Evolutionary conservation across 1,140 invertebrate genomes (phyloP).

Genomic region (Drosophila neocordata): DNA sequence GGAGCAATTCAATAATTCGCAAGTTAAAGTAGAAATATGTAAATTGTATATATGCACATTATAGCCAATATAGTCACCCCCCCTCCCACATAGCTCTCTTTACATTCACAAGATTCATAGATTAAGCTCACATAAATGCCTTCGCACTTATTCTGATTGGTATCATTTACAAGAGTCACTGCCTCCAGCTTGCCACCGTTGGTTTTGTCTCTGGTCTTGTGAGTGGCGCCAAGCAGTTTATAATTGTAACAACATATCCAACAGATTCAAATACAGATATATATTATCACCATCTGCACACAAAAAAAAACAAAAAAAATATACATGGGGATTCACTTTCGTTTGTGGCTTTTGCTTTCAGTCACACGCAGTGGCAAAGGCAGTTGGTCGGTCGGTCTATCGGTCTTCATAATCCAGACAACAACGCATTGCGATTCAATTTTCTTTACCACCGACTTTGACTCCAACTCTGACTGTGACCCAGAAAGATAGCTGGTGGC

Average conservation of each 20-base stretch:
- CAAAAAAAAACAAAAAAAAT: no score
- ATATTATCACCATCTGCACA: slow-evolving; percentile 6
- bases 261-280: slow-evolving; percentile 8
- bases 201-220: slow-evolving; percentile 14
- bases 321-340: slow-evolving; percentile 65
- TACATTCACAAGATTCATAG: slow-evolving; percentile 18
- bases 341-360: slow-evolving; percentile 67
- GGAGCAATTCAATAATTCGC: slow-evolving; percentile 32
- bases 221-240: slow-evolving; percentile 55
- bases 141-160: slow-evolving; percentile 80
- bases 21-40: slow-evolving; percentile 50
- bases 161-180: slow-evolving; percentile 59
- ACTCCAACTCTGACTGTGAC: slow-evolving; percentile 45
- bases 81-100: neutral
- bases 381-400: slow-evolving; percentile 37
- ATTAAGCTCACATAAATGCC: slow-evolving; percentile 71
- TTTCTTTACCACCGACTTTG: slow-evolving; percentile 48
- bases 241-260: slow-evolving; percentile 21
- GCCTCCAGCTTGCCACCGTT: slow-evolving; percentile 30
- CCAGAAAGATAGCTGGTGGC: slow-evolving; percentile 61
- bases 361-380: slow-evolving; percentile 55
- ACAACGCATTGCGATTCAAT: slow-evolving; percentile 49
- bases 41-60: slow-evolving; percentile 51
- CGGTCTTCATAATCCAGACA: slow-evolving; percentile 55
- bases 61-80: neutral